Evolutionary conservation across 2,797 vertebrate species (phyloP), one percentile per base, ranked within the genome.

Genomic region (Tadarida brasiliensis): DNA sequence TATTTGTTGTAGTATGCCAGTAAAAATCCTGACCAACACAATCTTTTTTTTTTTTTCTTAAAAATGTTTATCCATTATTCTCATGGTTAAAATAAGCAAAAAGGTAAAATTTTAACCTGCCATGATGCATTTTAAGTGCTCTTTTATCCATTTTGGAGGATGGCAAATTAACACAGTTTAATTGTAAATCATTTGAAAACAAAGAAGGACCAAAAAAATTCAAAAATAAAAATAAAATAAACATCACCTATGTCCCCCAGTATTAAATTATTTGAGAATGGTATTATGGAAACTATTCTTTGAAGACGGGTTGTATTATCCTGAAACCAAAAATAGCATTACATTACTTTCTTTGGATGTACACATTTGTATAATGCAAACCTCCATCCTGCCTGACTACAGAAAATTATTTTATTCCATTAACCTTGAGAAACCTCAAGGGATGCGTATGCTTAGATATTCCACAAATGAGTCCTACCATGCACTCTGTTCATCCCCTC

Each of bases 341-440:
- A 39, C 35, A 70, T 73, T 35, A 85, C 22, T 89, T 70, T 80
- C 22, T 49, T 83, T 11, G 15, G 14, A 44, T 87, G 39, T 3
- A 35, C 19, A 73, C 4, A 77, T 63, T 51, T 20, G 16, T 77
- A 57, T 70, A 67, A 71, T 26, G 6, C 14, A 71, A 35, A 14
- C 8, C 35, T 82, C 28, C 12, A 35, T 16, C 10, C 57, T 78
- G 14, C 82, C 57, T 73, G n/a, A 77, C 56, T 83, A 39, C 3
- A 68, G 44, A 90, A 63, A 59, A 92, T 71, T 59, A 35, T 63
- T 77, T 77, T 92, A 90, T 78, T 73, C 28, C 33, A 65, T 81
- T 77, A 85, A 86, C 28, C n/a, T 87, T 71, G 54, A 78, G 39
- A 92, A 83, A 49, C 0, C 15, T 71, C 10, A 83, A 73, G 35